Evolutionary conservation across 2,797 vertebrate species (phyloP), one percentile per base, ranked within the genome.

Genomic region (Helarctos malayanus): DNA sequence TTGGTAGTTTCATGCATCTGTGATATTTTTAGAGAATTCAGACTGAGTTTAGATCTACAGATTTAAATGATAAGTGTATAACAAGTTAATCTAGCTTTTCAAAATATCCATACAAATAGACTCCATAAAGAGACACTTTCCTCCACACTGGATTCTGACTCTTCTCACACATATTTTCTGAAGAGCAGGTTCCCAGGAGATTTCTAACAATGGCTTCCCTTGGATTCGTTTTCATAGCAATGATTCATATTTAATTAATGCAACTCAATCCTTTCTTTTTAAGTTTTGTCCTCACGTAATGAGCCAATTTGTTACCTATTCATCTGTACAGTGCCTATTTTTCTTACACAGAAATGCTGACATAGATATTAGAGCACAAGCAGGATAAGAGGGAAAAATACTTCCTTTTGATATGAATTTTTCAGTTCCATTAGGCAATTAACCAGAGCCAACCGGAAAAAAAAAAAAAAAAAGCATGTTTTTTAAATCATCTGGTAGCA

Each of bases 1-100:
- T 65, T 69, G 54, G 7, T 69, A 57, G 32, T 56, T 71, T 76
- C 25, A 71, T 41, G n/a, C 69, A n/a, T 21, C 52, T 18, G 19
- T 15, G 69, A 49, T 35, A 56, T 23, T 41, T 76, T 96, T 38
- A 90, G 59, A 78, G 57, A 89, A 81, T 81, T 83, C 84, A 68
- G 71, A 61, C 38, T 69, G 71, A 45, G 59, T 79, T 84, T 88
- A 94, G 82, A 75, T 86, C 52, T 69, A 86, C 29, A 94, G n/a
- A 68, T 19, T 68, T 91, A 27, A 45, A 41, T 16, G 80, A 78
- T 61, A 73, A 45, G 35, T 63, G 19, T 35, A 21, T 73, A 85
- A 89, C 35, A 38, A 71, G n/a, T 78, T 68, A 79, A 82, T 96
- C 56, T 56, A 21, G 32, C 18, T 79, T 94, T 85, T 86, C 56